Percentiles rank a stretch among this genome's conserved stretches.
phyloP scores from a whole-genome alignment of 2,113 vertebrate species.

The Tragelaphus buxtoni region DNA sequence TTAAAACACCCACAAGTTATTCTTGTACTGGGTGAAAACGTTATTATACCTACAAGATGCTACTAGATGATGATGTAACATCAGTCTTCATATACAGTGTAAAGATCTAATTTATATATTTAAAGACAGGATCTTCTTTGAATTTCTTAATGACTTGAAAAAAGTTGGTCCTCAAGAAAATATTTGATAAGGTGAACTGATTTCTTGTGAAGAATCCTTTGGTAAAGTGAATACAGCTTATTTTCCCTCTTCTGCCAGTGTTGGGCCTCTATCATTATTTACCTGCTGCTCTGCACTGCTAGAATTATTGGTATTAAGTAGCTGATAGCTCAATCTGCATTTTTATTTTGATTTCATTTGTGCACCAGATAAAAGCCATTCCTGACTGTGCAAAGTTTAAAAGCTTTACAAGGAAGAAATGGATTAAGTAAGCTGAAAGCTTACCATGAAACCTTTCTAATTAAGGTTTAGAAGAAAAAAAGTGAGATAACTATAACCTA shows the following conservation, averaged over 20 bases:
- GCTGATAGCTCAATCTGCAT: slow-evolving; percentile 16
- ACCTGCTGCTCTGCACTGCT: not conserved
- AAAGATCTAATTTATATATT: not conserved
- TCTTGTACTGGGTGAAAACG: not conserved
- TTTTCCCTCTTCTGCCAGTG: not conserved
- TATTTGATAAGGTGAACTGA: not conserved
- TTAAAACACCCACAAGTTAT: not conserved
- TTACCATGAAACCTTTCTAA: slow-evolving; percentile 43
- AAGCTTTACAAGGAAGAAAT: slow-evolving; percentile 30
- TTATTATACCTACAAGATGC: not conserved
- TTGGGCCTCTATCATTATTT: not conserved
- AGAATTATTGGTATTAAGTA: not conserved
- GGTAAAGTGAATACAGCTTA: not conserved
- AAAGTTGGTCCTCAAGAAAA: not conserved
- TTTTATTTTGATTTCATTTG: slow-evolving; percentile 41
- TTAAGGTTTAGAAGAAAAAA: slow-evolving; percentile 41
- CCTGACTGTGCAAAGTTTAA: slow-evolving; percentile 8
- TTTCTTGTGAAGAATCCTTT: not conserved
- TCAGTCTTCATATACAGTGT: not conserved
- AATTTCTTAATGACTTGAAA: not conserved
- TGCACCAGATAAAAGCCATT: not conserved
- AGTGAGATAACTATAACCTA: slow-evolving; percentile 41
- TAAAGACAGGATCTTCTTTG: not conserved
- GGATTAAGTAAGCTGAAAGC: slow-evolving; percentile 32
- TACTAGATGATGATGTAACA: not conserved